phyloP scores from a whole-genome alignment of 2,797 vertebrate species.

The Pogonophryne albipinna region DNA sequence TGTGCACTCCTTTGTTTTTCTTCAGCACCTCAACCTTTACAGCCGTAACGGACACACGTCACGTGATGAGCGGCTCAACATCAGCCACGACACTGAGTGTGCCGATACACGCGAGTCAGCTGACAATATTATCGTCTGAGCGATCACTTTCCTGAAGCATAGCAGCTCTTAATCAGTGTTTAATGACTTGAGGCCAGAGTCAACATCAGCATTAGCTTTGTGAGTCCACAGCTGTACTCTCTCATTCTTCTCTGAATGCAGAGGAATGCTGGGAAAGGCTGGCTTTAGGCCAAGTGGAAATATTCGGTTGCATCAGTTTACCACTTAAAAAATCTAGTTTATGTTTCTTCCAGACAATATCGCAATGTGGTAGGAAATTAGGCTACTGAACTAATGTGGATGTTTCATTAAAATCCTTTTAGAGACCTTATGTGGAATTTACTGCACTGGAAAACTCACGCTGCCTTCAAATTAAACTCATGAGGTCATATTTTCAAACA shows the following conservation, averaged over 20 bases:
- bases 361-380: background rate
- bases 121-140: slow-evolving; percentile 40
- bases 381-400: background rate
- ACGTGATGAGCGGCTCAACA: slow-evolving; percentile 23
- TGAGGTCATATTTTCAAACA: background rate
- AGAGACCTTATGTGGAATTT: background rate
- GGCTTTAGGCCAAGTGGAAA: slow-evolving; percentile 18
- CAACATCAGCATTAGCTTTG: slow-evolving; percentile 56
- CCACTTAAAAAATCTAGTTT: background rate
- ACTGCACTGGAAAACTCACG: background rate
- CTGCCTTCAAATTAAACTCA: background rate
- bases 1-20: slow-evolving; percentile 50
- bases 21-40: slow-evolving; percentile 41
- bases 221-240: slow-evolving; percentile 38
- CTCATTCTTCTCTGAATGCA: slow-evolving; percentile 37
- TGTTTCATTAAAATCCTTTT: background rate
- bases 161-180: slow-evolving; percentile 56
- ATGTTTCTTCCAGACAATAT: background rate
- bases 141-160: slow-evolving; percentile 18
- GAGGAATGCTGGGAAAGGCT: slow-evolving; percentile 39
- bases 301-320: slow-evolving; percentile 1
- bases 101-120: slow-evolving; percentile 18
- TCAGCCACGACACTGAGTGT: slow-evolving; percentile 21
- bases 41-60: slow-evolving; percentile 27
- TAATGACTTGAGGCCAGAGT: slow-evolving; percentile 59